Percentiles rank a stretch among this genome's conserved stretches.
Conservation (phyloP, 2,888 invertebrate species). For the Harmothoe impar region DNA sequence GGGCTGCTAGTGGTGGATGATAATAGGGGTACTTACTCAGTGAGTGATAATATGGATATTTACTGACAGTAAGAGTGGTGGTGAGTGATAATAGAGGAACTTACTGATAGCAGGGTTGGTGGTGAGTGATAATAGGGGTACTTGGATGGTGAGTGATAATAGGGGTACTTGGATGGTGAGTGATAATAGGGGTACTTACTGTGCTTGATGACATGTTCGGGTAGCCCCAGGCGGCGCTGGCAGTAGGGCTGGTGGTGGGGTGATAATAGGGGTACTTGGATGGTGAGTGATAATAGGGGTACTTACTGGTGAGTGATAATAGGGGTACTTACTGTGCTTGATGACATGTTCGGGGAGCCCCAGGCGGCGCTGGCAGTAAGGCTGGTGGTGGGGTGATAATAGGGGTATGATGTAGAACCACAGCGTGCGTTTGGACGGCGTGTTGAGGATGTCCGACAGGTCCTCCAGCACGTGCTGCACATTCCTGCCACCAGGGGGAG, state of each 20-base stretch:
- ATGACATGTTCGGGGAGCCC: conserved; percentile 67
- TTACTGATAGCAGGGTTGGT: too few species aligned
- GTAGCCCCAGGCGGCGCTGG: conserved; percentile 67
- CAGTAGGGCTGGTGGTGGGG: conserved; percentile 75
- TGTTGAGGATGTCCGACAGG: conserved; percentile 79
- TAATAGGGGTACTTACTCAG: too few species aligned
- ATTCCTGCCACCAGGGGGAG: conserved; percentile 72
- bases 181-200: not conserved
- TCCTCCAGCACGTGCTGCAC: conserved; percentile 77
- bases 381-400: conserved; percentile 77
- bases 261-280: conserved; percentile 78
- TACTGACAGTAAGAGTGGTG: too few species aligned
- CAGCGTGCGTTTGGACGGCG: conserved; percentile 81
- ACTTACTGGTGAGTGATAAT: too few species aligned
- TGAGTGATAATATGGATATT: too few species aligned
- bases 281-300: too few species aligned
- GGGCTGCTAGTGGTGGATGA: too few species aligned
- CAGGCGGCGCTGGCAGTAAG: conserved; percentile 68
- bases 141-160: too few species aligned
- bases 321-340: conserved; percentile 7
- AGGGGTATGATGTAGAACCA: conserved; percentile 81
- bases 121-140: too few species aligned
- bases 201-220: conserved; percentile 62
- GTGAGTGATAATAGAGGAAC: too few species aligned
- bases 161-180: too few species aligned